Evolutionary conservation across 2,888 invertebrate genomes (phyloP), one percentile per base, ranked within the genome.

Genomic region (Sminthurinus aureus): DNA sequence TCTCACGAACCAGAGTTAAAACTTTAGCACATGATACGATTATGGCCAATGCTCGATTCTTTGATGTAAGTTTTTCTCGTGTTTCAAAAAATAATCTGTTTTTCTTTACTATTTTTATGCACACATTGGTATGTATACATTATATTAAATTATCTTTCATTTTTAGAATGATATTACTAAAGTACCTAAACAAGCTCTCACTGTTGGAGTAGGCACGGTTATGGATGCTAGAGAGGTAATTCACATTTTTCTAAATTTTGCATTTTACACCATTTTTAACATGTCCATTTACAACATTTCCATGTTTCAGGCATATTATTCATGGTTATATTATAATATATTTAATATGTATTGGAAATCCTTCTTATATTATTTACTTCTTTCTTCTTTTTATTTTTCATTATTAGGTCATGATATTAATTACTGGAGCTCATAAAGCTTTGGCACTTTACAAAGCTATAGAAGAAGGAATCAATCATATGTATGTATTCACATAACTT

Each of bases 131-230:
- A n/a, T n/a, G n/a, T n/a, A n/a, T n/a, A n/a, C n/a, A n/a, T n/a
- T n/a, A n/a, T n/a, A n/a, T n/a, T n/a, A n/a, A n/a, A n/a, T n/a
- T n/a, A n/a, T n/a, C n/a, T n/a, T n/a, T n/a, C n/a, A n/a, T 15
- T 66, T 66, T 66, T 96, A 94, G 87, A 96, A 98, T 90, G 98
- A 99, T 91, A 94, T 98, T 89, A 93, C 91, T 88, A 95, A 97
- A 92, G 99, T 99, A 87, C 99, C 99, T 78, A 96, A 95, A 87
- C 95, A 96, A 91, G 99, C 99, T 52, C 92, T 99, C 86, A 99
- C 99, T 77, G 99, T 99, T 84, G 99, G 99, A 84, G 99, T 99
- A 80, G 98, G 97, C 81, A 99, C 99, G 81, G 98, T 99, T 52
- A 98, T 99, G 98, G 98, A 98, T 91, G 96, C 99, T 15, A 94